Evolutionary conservation across 2,797 vertebrate species (phyloP).

Genomic region (Fratercula arctica): DNA sequence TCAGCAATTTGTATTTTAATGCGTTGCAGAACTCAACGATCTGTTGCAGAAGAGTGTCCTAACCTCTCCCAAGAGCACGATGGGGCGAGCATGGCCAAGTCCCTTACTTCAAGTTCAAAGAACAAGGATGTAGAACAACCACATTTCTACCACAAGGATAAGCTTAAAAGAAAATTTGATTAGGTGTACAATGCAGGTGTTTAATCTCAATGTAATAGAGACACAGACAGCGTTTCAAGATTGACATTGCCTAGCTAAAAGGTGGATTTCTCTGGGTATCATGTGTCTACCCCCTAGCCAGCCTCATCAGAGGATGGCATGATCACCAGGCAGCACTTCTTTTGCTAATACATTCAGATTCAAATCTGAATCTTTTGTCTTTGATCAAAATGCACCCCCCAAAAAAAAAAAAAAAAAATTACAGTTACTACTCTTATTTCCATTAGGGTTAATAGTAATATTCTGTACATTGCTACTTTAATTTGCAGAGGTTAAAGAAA

Average conservation of each 20-base stretch:
- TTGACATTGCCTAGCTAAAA: neutral
- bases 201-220: neutral
- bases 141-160: neutral
- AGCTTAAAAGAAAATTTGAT: neutral
- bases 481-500: neutral
- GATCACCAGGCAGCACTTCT: neutral
- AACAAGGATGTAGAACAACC: neutral
- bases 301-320: neutral
- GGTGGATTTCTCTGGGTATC: neutral
- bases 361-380: neutral
- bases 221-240: neutral
- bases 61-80: neutral
- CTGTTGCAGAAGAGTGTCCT: neutral
- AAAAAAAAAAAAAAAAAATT: neutral
- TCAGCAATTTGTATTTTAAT: neutral
- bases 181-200: neutral
- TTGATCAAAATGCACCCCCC: neutral
- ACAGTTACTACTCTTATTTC: neutral
- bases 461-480: neutral
- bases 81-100: accelerated
- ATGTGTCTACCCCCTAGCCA: accelerated
- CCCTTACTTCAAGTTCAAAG: neutral
- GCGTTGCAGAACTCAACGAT: neutral
- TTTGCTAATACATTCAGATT: neutral
- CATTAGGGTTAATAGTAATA: neutral